phyloP scores from a whole-genome alignment of 2,113 vertebrate genomes.

The Catharus bicknelli region DNA sequence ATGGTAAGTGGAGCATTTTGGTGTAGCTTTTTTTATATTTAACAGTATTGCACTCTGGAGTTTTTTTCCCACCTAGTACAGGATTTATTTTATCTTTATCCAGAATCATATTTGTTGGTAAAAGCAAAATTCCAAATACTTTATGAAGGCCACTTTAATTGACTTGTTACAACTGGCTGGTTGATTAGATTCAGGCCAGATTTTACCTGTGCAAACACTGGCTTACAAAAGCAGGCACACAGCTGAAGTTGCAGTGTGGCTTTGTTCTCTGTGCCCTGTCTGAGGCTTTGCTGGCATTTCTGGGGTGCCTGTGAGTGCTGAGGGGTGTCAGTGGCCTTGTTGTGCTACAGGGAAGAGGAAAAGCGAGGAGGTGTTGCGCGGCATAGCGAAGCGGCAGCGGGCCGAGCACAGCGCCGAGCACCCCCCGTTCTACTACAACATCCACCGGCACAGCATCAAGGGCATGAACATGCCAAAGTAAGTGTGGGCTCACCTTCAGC shows the following conservation, averaged over 20 bases:
- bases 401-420: conserved; percentile 82
- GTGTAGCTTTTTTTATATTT: not conserved
- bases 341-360: conserved; percentile 88
- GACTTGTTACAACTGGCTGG: not conserved
- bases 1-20: conserved; percentile 58
- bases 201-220: not conserved
- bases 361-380: conserved; percentile 71
- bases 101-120: not conserved
- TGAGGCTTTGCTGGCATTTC: not conserved
- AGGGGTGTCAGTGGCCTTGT: not conserved
- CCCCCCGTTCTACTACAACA: conserved; percentile 95
- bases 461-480: conserved; percentile 99
- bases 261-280: rapidly evolving
- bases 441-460: conserved; percentile 94
- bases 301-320: not conserved
- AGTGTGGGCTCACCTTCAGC: not conserved
- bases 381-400: conserved; percentile 82
- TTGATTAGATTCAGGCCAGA: not conserved
- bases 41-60: not conserved
- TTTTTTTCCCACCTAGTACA: not conserved
- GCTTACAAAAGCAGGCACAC: not conserved
- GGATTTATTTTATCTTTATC: not conserved
- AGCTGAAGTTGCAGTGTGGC: not conserved
- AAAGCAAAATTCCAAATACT: not conserved
- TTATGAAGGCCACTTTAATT: not conserved